Evolutionary conservation across 2,113 vertebrate species (phyloP), one percentile per base, ranked within the genome.

Genomic region (Corydoras maculifer): DNA sequence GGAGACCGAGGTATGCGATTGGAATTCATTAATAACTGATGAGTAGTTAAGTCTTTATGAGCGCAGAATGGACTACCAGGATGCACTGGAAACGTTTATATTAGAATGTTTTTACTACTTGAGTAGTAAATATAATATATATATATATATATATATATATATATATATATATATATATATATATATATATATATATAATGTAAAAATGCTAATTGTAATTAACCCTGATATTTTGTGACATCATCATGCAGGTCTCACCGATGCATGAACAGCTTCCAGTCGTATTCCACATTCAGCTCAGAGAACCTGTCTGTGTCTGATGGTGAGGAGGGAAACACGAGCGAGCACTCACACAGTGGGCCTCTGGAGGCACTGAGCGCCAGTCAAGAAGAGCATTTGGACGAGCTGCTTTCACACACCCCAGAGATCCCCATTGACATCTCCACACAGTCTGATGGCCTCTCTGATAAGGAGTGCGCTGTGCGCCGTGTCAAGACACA

Each of bases 361-460:
- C 97, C 95, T 10, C 91, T 94, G 0, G 94, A 97, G 63, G 92
- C 91, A 78, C 75, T 92, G 69, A 91, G 87, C 11, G 76, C 82
- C 70, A 92, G 90, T 77, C 89, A 91, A 72, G 93, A 96, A 82
- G 93, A 94, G 59, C 89, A 87, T 65, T 84, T 95, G 79, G 95
- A 98, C 0, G 97, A 98, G 78, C 88, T 96, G 82, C 86, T 98
- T 77, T 95, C 95, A 0, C 94, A 96, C 85, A 98, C 95, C 0
- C 95, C 96, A 0, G 97, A 99, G 82, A 93, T 97, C 83, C 93
- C 96, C 84, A 98, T 98, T 13, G 97, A 99, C 81, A 99, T 99
- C 84, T 96, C 94, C 83, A 97, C 90, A 0, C 97, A 99, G 85
- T 99, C 97, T 0, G 97, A 99, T 0, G 97, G 97, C 49, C 92